Evolutionary conservation across 2,888 invertebrate genomes (phyloP), one percentile per base, ranked within the genome.

Genomic region (Drosophila anceps): DNA sequence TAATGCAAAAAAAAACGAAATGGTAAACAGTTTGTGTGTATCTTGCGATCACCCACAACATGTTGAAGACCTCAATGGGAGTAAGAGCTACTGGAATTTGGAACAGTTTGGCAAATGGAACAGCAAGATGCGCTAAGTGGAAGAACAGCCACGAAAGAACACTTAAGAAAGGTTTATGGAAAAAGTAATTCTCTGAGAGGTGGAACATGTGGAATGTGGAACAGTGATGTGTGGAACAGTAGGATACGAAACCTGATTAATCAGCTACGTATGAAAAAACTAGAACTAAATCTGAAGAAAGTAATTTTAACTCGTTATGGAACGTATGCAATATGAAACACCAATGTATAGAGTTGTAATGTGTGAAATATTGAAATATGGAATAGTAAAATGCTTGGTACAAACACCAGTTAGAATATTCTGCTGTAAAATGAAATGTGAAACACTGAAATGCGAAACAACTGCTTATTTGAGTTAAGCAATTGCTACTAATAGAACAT

Each of bases 1-100:
- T n/a, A 51, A 24, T 46, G 53, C 66, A 20, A 27, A 44, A 20
- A 27, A 44, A 29, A 20, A 2, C 43, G 44, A 67, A 53, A 66
- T 57, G 27, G 39, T 53, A 46, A 69, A 58, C 51, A 66, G 43
- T 53, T 60, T 27, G 12, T 35, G 43, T 41, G 9, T 39, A 20
- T 43, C 7, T 53, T 20, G 15, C 44, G n/a, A 35, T 35, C 44
- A n/a, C 35, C 58, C 58, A 35, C 58, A 58, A n/a, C n/a, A 29
- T 20, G 20, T 35, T 59, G 13, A 24, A 33, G 12, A 61, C 24
- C 55, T 20, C 48, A n/a, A 24, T 13, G 31, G 24, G 1, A 33
- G n/a, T 15, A 10, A 5, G 5, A 31, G 2, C 31, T 41, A 1
- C n/a, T 10, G 27, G 33, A 43, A 44, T 41, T 2, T 20, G 44